phyloP scores from a whole-genome alignment of 2,888 invertebrate genomes.

The Eueremaeus valkanovi region DNA sequence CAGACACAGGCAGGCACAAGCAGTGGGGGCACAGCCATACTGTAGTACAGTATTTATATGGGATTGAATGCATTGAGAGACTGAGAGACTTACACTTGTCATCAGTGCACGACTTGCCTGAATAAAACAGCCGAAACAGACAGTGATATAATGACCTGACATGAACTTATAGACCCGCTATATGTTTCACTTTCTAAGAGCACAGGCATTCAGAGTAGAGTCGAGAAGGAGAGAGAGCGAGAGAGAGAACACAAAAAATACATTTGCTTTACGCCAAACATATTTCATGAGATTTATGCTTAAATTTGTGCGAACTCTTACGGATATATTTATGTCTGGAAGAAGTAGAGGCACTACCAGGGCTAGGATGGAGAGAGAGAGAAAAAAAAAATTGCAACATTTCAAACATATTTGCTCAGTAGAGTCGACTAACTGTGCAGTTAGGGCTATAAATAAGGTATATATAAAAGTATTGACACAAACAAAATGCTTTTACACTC shows the following conservation, averaged over 20 bases:
- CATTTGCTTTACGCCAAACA: not conserved
- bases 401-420: no score
- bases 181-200: not conserved
- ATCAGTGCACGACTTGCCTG: not conserved
- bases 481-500: no score
- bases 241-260: not conserved
- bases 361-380: not conserved
- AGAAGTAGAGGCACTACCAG: not conserved
- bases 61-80: not conserved
- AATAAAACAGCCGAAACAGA: slow-evolving; percentile 6
- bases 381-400: no score
- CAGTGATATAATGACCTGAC: slow-evolving; percentile 11
- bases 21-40: not conserved
- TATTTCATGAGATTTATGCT: slow-evolving; percentile 13
- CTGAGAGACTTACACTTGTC: not conserved
- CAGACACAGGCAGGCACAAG: no score
- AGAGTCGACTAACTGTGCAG: no score
- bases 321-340: not conserved
- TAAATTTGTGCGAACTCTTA: not conserved
- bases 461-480: no score
- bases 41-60: no score
- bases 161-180: not conserved
- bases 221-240: no score
- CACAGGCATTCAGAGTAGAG: no score
- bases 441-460: no score